Evolutionary conservation across 2,797 vertebrate species (phyloP).

Genomic region (Gallinago stenura): DNA sequence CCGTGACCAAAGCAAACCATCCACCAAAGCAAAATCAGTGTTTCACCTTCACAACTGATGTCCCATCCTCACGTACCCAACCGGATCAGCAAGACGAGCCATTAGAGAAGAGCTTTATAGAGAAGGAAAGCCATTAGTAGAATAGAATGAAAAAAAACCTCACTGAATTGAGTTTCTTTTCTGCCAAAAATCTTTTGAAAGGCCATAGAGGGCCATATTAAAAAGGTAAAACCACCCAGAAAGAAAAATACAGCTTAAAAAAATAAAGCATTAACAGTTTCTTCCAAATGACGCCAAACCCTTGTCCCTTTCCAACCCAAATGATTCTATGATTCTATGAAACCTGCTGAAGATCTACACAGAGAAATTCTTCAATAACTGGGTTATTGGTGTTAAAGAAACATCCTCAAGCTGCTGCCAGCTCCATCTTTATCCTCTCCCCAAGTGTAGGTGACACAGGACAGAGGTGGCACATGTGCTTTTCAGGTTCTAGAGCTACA

Average conservation of each 20-base stretch:
- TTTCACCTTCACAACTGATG: neutral
- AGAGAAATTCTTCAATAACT: neutral
- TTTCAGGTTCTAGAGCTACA: neutral
- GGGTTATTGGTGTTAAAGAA: neutral
- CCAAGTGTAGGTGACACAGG: rapidly evolving
- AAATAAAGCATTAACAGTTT: neutral
- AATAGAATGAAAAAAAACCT: neutral
- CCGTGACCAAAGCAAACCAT: neutral
- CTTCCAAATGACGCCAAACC: neutral
- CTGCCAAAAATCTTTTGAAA: neutral
- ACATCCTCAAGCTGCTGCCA: neutral
- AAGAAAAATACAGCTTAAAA: neutral
- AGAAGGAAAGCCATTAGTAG: neutral
- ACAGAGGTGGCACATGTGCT: neutral
- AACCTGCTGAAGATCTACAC: neutral
- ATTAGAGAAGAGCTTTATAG: neutral
- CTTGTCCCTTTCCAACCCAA: neutral
- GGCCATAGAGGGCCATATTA: neutral
- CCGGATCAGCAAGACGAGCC: neutral
- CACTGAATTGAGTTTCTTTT: neutral
- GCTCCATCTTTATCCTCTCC: neutral
- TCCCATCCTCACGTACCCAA: neutral
- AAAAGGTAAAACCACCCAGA: neutral
- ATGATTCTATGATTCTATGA: neutral
- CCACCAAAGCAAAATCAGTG: neutral